Evolutionary conservation across 2,797 vertebrate species (phyloP), one percentile per base, ranked within the genome.

Genomic region (Psittacula derbiana): DNA sequence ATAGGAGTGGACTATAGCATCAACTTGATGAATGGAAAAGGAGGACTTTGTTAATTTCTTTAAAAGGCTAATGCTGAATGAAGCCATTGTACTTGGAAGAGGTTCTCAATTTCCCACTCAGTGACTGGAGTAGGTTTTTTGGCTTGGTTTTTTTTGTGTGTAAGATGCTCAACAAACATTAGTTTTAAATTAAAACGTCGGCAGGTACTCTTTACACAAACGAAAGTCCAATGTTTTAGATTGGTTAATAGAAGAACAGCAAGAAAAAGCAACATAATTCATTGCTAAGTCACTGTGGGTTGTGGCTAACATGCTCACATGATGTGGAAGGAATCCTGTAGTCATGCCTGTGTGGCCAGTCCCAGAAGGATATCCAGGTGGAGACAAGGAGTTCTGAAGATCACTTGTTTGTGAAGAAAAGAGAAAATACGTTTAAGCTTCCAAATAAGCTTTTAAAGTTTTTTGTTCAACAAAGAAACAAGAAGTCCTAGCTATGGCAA

Each of bases 321-420:
- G 96, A 96, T 91, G 96, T 96, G 81, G 97, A 97, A 95, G 94
- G 97, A 97, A 97, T 96, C 96, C 95, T 96, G 97, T 97, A 97
- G 98, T 98, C 97, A 97, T 97, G 95, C 97, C 96, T 98, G 97
- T 97, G 95, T 98, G 97, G 97, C 97, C 97, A 98, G 97, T 98
- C 97, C 84, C 98, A 98, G 97, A 98, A 93, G 73, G 86, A 96
- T 97, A 98, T 98, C 97, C 98, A 98, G 96, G 97, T 97, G 97
- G 95, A 94, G 97, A 97, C 96, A 97, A 97, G 93, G 90, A 97
- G 97, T 98, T 98, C 97, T 97, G 97, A 97, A 97, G 97, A 98
- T 97, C 95, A 97, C 97, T 97, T 97, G 98, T 97, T 98, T 94
- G 65, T 93, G 93, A 93, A 98, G 97, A 97, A 98, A 98, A 97